Evolutionary conservation across 2,113 vertebrate genomes (phyloP).

Genomic region (Dasyornis broadbenti): DNA sequence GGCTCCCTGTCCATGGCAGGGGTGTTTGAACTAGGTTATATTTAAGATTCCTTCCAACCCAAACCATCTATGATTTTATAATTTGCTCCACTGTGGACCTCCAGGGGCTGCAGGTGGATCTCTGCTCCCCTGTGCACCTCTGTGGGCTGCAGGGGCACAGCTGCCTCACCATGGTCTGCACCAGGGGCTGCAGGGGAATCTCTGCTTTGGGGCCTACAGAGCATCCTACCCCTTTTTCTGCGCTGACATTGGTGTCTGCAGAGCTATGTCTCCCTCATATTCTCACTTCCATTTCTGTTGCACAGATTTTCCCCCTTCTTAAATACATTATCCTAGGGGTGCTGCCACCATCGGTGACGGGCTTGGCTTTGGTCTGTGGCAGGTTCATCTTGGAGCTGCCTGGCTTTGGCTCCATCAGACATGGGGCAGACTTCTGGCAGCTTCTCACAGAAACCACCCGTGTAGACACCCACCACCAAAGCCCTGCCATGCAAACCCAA

Average conservation of each 20-base stretch:
- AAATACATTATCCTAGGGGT: neutral
- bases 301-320: neutral
- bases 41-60: neutral
- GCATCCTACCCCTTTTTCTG: neutral
- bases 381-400: neutral
- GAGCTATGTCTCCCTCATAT: neutral
- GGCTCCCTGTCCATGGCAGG: neutral
- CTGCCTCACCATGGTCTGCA: neutral
- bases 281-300: neutral
- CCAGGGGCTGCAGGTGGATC: neutral
- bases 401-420: neutral
- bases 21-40: neutral
- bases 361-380: neutral
- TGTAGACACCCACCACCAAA: neutral
- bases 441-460: neutral
- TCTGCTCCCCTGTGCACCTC: neutral
- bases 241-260: neutral
- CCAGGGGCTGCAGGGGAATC: fast-evolving
- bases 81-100: neutral
- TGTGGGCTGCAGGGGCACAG: neutral
- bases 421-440: neutral
- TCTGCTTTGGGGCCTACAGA: neutral
- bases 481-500: neutral
- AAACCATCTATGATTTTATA: neutral
- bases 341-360: fast-evolving